Base-by-base conservation (phyloP, 1,140 invertebrate species). In the Scaptodrosophila lebanonensis region DNA sequence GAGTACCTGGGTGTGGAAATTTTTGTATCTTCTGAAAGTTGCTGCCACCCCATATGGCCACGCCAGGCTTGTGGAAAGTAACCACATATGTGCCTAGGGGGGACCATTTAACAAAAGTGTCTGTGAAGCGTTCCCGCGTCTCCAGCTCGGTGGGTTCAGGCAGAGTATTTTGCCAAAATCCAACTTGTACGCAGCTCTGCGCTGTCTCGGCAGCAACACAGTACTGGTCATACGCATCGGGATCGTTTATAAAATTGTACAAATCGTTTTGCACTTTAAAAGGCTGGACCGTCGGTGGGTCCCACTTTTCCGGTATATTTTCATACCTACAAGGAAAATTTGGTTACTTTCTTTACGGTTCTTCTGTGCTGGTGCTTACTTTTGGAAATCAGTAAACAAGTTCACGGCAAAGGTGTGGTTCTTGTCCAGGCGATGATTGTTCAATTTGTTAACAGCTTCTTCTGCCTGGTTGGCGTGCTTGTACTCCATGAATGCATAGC, bases 341-440 rank as follows among this genome's bases (percentile, higher is more conserved):
- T n/a, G n/a, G n/a, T n/a, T n/a, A n/a, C n/a, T n/a, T n/a, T n/a
- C n/a, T n/a, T n/a, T n/a, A n/a, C n/a, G n/a, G n/a, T n/a, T n/a
- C n/a, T n/a, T n/a, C n/a, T n/a, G n/a, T n/a, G n/a, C n/a, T n/a
- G 5, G 68, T 88, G 47, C 90, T 90, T 88, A 94, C 91, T 97
- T 98, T 57, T 97, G 94, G 88, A 99, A 98, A 87, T 99, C 97
- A 2, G 95, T 96, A 79, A 99, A 98, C 5, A 98, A 89, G 88
- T 99, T 99, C 1, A 99, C 95, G 83, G 93, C 90, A 87, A 99
- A 98, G 7, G 95, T 98, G 77, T 99, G 97, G 40, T 93, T 91
- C 84, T 99, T 99, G 88, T 99, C 98, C 67, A 99, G 90, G 86
- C 97, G 97, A 88, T 97, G 95, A 71, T 97, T 96, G 88, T 99